Conservation (phyloP, 2,797 vertebrate genomes). For the Acomys russatus region DNA sequence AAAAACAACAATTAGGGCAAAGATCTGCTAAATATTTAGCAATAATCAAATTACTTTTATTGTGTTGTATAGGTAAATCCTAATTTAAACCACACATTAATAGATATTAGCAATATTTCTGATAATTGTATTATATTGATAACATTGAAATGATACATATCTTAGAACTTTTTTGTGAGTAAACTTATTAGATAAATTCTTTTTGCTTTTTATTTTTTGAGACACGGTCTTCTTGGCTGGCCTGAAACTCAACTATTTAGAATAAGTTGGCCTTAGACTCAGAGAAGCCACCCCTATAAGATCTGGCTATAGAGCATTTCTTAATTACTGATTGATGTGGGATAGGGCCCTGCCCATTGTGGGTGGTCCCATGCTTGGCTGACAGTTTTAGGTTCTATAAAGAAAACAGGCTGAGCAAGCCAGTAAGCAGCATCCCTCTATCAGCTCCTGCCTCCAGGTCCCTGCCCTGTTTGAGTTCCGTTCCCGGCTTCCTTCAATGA, state of each 20-base stretch:
- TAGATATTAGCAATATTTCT: not conserved
- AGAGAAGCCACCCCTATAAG: no score
- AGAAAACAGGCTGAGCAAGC: not conserved
- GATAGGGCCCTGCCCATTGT: no score
- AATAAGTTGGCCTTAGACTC: not conserved
- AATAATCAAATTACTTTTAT: constrained; percentile 11
- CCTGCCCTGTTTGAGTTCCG: not conserved
- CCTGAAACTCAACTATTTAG: not conserved
- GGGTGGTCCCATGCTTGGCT: not conserved
- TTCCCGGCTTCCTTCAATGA: not conserved
- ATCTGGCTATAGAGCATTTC: not conserved
- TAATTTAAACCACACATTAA: not conserved
- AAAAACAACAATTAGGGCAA: not conserved
- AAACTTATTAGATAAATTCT: not conserved
- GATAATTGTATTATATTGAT: not conserved
- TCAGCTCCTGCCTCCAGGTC: not conserved
- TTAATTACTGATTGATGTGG: not conserved
- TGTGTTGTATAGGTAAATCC: not conserved
- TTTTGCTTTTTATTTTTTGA: not conserved
- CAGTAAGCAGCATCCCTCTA: not conserved
- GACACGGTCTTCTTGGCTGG: not conserved
- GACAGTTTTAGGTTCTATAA: not conserved
- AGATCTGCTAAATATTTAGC: not conserved
- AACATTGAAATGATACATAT: not conserved
- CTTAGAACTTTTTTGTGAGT: not conserved